phyloP scores from a whole-genome alignment of 2,113 vertebrate species.

The Solea senegalensis region DNA sequence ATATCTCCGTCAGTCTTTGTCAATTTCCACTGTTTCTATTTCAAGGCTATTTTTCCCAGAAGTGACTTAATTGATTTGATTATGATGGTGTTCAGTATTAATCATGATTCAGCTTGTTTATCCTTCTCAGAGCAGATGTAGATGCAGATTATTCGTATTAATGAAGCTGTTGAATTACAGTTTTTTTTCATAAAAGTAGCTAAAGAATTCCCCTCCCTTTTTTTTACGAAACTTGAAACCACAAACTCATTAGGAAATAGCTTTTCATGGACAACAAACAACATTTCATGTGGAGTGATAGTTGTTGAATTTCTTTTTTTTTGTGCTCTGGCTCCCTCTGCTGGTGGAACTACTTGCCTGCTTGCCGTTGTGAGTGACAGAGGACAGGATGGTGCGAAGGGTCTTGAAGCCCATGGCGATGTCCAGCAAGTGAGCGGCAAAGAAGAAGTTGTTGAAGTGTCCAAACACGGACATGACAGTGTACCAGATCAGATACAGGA shows the following conservation, averaged over 20 bases:
- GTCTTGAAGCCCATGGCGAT: conserved; percentile 99
- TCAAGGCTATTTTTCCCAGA: conserved; percentile 5
- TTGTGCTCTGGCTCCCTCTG: conserved; percentile 53
- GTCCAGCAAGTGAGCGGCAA: conserved; percentile 95
- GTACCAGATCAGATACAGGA: conserved; percentile 97
- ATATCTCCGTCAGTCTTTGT: not conserved
- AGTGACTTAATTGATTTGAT: conserved; percentile 16
- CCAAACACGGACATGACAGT: conserved; percentile 94
- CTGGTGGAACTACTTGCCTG: conserved; percentile 83
- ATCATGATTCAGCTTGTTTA: conserved; percentile 4
- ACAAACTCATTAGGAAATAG: not conserved
- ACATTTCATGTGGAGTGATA: too few relatives aligned
- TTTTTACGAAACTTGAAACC: not conserved
- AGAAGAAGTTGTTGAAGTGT: conserved; percentile 99
- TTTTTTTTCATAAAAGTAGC: not conserved
- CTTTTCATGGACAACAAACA: not conserved
- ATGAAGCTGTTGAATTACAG: not conserved
- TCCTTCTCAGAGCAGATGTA: not conserved
- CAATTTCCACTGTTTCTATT: not conserved
- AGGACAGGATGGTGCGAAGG: conserved; percentile 93
- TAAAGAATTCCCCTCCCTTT: not conserved
- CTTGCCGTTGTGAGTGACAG: conserved; percentile 98
- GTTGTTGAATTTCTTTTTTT: not conserved
- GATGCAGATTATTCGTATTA: not conserved
- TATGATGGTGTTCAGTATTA: conserved; percentile 13